Evolutionary conservation across 2,113 vertebrate species (phyloP).

Genomic region (Scatophagus argus): DNA sequence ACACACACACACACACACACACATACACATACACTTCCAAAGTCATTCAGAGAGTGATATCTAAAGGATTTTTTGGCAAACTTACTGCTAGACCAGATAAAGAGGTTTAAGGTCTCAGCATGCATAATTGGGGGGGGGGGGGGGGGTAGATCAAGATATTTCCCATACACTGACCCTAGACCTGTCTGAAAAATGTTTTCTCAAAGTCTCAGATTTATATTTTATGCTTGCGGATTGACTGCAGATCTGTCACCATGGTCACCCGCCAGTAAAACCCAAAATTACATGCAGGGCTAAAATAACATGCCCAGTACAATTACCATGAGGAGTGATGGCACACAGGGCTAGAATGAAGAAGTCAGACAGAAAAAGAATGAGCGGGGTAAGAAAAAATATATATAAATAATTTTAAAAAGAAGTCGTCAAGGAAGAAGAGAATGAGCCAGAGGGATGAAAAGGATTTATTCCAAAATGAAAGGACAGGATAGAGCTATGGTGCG

Average conservation of each 20-base stretch:
- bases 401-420: slow-evolving; percentile 19
- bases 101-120: slow-evolving; percentile 30
- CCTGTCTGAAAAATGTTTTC: slow-evolving; percentile 41
- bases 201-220: slow-evolving; percentile 46
- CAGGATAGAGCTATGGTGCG: slow-evolving; percentile 52
- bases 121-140: slow-evolving; percentile 42
- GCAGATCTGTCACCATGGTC: slow-evolving; percentile 54
- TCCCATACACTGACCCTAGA: slow-evolving; percentile 44
- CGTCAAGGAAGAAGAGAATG: slow-evolving; percentile 55
- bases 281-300: slow-evolving; percentile 51
- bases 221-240: slow-evolving; percentile 36
- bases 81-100: slow-evolving; percentile 38
- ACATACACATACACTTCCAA: slow-evolving; percentile 20
- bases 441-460: slow-evolving; percentile 76
- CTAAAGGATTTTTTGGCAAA: slow-evolving; percentile 27
- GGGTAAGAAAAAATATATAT: slow-evolving; percentile 22
- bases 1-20: not conserved
- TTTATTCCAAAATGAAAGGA: slow-evolving; percentile 79
- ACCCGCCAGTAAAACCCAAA: slow-evolving; percentile 49
- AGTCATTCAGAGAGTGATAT: slow-evolving; percentile 40
- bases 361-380: slow-evolving; percentile 57
- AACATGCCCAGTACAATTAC: slow-evolving; percentile 65
- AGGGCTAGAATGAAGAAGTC: slow-evolving; percentile 55
- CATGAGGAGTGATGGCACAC: slow-evolving; percentile 54
- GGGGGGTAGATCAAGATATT: slow-evolving; percentile 44